These are phyloP conservation scores for Teleogryllus occipitalis DNA, from an alignment of 1,140 invertebrate species.

Conservation along the genomic window DNA sequence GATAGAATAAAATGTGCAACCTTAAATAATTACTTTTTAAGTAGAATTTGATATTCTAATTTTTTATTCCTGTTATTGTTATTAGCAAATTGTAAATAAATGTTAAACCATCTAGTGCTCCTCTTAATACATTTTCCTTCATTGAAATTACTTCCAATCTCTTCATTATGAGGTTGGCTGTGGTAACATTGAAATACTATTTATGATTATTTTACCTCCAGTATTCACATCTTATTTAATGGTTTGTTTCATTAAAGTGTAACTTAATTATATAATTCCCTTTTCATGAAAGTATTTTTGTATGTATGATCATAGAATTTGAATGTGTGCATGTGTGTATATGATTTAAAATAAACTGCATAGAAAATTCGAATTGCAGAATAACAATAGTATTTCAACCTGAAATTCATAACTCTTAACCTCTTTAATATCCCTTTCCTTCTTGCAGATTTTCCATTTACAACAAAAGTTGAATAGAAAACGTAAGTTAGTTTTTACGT, in stretches of 20 bases:
- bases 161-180: not conserved
- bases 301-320: not conserved
- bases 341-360: not conserved
- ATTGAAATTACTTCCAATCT: not conserved
- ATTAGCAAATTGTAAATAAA: conserved; percentile 1
- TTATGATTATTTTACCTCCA: conserved; percentile 16
- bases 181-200: conserved; percentile 10
- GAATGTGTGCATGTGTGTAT: conserved; percentile 10
- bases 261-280: conserved; percentile 10
- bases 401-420: too few species aligned
- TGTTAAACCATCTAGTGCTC: not conserved
- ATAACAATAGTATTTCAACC: too few species aligned
- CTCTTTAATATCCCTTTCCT: too few species aligned
- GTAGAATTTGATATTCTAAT: conserved; percentile 6
- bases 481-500: too few species aligned
- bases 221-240: conserved; percentile 20
- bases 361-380: not conserved
- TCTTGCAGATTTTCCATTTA: too few species aligned
- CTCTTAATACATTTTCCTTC: conserved; percentile 5
- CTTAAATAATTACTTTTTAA: not conserved
- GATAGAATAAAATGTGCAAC: not conserved
- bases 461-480: too few species aligned
- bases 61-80: conserved; percentile 1
- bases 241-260: conserved; percentile 14
- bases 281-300: conserved; percentile 13